Conservation (phyloP, 2,888 invertebrate genomes). For the Plagiodera versicolora region DNA sequence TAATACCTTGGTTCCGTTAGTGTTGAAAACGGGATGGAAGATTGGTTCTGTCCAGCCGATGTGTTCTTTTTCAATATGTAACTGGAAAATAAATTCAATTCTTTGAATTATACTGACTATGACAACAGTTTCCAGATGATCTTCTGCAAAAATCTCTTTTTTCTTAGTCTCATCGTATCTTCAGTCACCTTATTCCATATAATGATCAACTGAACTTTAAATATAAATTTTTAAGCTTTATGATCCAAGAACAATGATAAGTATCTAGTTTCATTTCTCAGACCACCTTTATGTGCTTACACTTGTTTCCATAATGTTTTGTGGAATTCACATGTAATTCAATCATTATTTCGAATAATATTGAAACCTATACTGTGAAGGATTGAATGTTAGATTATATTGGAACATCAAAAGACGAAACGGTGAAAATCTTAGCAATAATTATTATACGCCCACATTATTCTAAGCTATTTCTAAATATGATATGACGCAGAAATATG, state of each 20-base stretch:
- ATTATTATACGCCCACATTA: not conserved
- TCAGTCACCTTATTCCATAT: too few relatives aligned
- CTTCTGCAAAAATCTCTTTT: too few relatives aligned
- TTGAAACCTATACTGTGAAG: not conserved
- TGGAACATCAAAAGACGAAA: not conserved
- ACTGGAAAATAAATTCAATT: conserved; percentile 39
- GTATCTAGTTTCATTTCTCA: too few relatives aligned
- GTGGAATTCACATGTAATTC: not conserved
- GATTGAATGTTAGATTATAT: not conserved
- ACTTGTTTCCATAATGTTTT: too few relatives aligned
- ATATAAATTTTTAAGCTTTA: too few relatives aligned
- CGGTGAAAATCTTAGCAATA: not conserved
- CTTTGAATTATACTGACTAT: too few relatives aligned
- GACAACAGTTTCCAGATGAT: too few relatives aligned
- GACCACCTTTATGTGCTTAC: too few relatives aligned
- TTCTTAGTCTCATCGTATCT: too few relatives aligned
- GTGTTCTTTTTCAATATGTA: conserved; percentile 50
- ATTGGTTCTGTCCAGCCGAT: conserved; percentile 55
- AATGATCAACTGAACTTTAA: too few relatives aligned
- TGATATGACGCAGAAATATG: not conserved
- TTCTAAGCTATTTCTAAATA: not conserved
- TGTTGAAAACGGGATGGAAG: conserved; percentile 52
- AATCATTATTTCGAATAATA: not conserved
- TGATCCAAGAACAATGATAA: too few relatives aligned
- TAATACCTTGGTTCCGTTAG: conserved; percentile 53